Evolutionary conservation across 2,797 vertebrate genomes (phyloP), one percentile per base, ranked within the genome.

Genomic region (Rhyacichthys aspro): DNA sequence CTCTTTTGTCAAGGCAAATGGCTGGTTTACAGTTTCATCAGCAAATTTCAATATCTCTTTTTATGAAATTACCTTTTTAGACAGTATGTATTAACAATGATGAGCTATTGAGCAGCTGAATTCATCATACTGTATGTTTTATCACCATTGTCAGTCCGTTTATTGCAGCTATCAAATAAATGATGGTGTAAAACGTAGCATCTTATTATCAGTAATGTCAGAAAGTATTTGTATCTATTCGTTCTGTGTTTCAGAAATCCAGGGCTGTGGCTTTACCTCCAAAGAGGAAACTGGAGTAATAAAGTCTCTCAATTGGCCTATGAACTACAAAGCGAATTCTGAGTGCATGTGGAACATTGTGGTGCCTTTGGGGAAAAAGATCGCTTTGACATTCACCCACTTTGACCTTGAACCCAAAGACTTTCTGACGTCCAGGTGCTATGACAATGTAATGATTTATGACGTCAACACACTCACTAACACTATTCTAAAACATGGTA

Each of bases 341-440:
- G 78, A 90, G 70, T 93, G 93, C 74, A 81, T 93, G 83, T 94
- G 92, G 93, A 89, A 70, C 52, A 76, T 94, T 8, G 63, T 45
- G 28, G 41, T 76, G 38, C 90, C 90, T 9, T 11, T 57, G 0
- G 77, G 83, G 0, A 82, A 91, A 57, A 87, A 67, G 16, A 86
- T 94, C 74, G 83, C 74, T 0, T 61, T 93, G 61, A 86, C 55
- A 0, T 94, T 94, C 82, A 93, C 92, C 16, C 78, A 94, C 68
- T 93, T 93, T 70, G 87, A 93, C 64, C 48, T 93, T 0, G 89
- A 94, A 66, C 72, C 73, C 32, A 72, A 72, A 63, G 86, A 83
- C 19, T 1, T 88, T 11, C 1, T 89, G 0, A 63, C 64, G 0
- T 79, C 56, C 36, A 86, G 52, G 53, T 94, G 92, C 76, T 79